Conservation (phyloP, 2,113 vertebrate species). For the Emydocephalus ijimae region DNA sequence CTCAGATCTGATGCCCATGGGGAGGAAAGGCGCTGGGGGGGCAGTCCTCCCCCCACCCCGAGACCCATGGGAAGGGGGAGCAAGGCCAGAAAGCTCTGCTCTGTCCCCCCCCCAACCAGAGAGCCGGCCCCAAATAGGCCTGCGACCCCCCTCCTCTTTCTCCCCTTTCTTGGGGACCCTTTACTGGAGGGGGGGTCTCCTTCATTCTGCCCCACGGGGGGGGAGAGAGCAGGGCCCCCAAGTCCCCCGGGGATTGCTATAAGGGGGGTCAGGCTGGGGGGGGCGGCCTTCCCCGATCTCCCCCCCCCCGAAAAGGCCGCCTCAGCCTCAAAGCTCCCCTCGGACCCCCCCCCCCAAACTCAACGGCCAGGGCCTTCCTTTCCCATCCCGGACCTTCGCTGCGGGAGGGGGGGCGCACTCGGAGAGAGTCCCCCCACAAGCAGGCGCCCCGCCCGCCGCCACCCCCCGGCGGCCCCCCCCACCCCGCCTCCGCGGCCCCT, state of each 20-base stretch:
- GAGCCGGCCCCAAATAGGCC: background rate
- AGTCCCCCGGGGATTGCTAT: background rate
- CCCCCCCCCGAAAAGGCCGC: background rate
- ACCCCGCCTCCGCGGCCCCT: background rate
- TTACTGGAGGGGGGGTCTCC: background rate
- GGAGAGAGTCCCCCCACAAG: background rate
- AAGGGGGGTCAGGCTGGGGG: background rate
- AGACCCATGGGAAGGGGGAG: background rate
- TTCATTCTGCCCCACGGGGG: background rate
- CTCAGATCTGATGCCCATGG: background rate
- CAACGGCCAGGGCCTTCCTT: no score
- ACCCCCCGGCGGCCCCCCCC: no score
- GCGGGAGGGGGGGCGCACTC: no score
- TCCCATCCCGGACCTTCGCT: no score
- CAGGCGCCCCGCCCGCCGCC: background rate
- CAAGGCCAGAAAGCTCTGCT: background rate
- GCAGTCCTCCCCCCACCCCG: background rate
- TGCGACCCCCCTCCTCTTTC: no score
- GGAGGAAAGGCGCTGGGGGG: background rate
- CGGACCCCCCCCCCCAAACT: background rate
- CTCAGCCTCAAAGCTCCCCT: no score
- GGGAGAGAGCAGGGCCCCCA: no score
- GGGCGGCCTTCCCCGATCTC: background rate
- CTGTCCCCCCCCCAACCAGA: background rate
- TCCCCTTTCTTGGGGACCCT: background rate